Conservation (phyloP, 2,113 vertebrate genomes). For the Cranoglanis bouderius region DNA sequence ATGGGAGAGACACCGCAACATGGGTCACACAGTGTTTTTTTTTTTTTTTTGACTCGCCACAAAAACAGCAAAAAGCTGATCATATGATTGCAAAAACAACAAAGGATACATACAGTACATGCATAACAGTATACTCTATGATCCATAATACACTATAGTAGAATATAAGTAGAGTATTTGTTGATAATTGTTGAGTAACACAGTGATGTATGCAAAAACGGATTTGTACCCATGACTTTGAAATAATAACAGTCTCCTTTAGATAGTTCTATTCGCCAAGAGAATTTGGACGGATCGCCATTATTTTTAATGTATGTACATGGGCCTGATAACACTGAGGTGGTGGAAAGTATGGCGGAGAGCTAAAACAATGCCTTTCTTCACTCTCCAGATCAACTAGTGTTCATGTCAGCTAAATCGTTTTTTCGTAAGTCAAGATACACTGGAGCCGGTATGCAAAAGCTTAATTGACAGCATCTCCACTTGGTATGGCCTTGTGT, state of each 20-base stretch:
- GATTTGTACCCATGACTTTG: not conserved
- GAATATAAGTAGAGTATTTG: not conserved
- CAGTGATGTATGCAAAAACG: not conserved
- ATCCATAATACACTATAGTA: not conserved
- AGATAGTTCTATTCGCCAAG: not conserved
- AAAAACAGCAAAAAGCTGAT: not conserved
- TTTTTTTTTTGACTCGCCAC: not conserved
- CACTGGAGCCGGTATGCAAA: not conserved
- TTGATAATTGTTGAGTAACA: not conserved
- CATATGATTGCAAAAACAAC: not conserved
- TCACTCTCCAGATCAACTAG: not conserved
- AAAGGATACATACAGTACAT: not conserved
- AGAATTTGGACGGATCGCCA: not conserved
- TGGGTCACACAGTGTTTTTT: slow-evolving; percentile 14
- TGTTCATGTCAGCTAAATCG: not conserved
- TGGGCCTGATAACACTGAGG: not conserved
- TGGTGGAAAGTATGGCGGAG: not conserved
- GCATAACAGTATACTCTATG: not conserved
- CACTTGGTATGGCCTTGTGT: not conserved
- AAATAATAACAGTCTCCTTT: not conserved
- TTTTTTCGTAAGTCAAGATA: not conserved
- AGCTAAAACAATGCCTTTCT: not conserved
- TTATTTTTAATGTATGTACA: not conserved
- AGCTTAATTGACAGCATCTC: not conserved
- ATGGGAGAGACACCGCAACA: slow-evolving; percentile 7